These are phyloP conservation scores for Philopotamus ludificatus DNA, from an alignment of 1,140 invertebrate species.

Conservation along the genomic window DNA sequence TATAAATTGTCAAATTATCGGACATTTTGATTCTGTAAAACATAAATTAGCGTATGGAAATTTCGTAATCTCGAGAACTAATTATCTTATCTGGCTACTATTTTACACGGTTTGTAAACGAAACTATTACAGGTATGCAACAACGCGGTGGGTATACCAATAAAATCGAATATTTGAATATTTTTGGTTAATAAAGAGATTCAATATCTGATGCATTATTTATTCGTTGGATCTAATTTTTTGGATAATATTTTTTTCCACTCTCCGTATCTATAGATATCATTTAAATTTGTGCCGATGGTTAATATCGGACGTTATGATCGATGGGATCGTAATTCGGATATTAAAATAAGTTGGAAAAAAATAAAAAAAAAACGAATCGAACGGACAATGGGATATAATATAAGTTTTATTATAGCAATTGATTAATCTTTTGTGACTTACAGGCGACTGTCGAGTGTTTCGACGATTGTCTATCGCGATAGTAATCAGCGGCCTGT, in stretches of 20 bases:
- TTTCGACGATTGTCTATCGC: slow-evolving; percentile 19
- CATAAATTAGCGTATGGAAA: slow-evolving; percentile 17
- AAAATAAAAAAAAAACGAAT: neutral
- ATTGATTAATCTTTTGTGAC: slow-evolving; percentile 34
- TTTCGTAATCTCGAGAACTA: neutral
- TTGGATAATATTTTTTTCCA: too few relatives aligned
- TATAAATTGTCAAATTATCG: slow-evolving; percentile 22
- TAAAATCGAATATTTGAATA: slow-evolving; percentile 7
- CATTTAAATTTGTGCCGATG: too few relatives aligned
- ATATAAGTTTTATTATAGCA: neutral
- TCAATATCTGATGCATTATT: too few relatives aligned
- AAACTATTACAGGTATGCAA: slow-evolving; percentile 8
- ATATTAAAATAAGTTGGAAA: too few relatives aligned
- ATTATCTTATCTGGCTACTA: slow-evolving; percentile 19
- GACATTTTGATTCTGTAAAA: neutral
- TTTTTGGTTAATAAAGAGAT: neutral
- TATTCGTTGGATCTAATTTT: too few relatives aligned
- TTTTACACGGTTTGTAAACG: slow-evolving; percentile 13
- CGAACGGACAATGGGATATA: neutral
- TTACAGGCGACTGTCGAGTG: slow-evolving; percentile 27
- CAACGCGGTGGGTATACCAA: neutral
- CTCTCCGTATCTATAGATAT: too few relatives aligned
- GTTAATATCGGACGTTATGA: too few relatives aligned
- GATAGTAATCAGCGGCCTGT: slow-evolving; percentile 15
- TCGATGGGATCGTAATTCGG: neutral